Base-by-base conservation (phyloP, 2,888 invertebrate genomes). In the Thereva nobilitata region DNA sequence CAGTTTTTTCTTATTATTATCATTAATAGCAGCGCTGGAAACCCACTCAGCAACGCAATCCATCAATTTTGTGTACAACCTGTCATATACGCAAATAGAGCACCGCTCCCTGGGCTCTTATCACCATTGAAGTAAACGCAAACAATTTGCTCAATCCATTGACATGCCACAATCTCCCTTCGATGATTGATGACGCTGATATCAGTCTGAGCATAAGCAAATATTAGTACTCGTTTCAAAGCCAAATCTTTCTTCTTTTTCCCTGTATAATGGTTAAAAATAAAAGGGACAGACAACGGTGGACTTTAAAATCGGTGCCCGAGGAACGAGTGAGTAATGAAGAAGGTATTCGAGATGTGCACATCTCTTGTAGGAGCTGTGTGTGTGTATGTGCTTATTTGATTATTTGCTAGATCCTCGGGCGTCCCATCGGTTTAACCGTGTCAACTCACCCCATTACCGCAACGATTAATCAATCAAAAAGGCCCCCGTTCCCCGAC, bases 131-230 rank as follows among this genome's bases (percentile, higher is more conserved):
- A 65, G 55, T 55, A 49, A 65, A 55, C 41, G 64, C 34, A 65
- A 55, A 65, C 55, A 65, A 65, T 55, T 65, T 47, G 47, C 55
- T 47, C 47, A 65, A 65, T 65, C 55, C 64, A 54, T 65, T 56
- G 59, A 65, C 64, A 65, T 55, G 64, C 55, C 64, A 65, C 23
- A 54, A 45, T 65, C 38, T 55, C 40, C 40, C 40, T n/a, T 7
- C 49, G 12, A 45, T 65, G 64, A 65, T 65, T 65, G 64, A 65
- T 65, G 47, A 44, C 47, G 6, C 8, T 44, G 64, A 64, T 64
- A 64, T 52, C 34, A 34, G 42, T 40, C 53, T 42, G 42, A 12
- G 5, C n/a, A 54, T 6, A 5, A 38, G 38, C 23, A 53, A 64
- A 64, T 54, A 53, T 53, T 53, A 23, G 61, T 50, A 50, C 50